Percentiles rank a stretch among this genome's conserved stretches.
These are phyloP conservation scores for Forbesichthys papilliferus DNA, from an alignment of 2,113 vertebrate genomes.

Conservation along the genomic window DNA sequence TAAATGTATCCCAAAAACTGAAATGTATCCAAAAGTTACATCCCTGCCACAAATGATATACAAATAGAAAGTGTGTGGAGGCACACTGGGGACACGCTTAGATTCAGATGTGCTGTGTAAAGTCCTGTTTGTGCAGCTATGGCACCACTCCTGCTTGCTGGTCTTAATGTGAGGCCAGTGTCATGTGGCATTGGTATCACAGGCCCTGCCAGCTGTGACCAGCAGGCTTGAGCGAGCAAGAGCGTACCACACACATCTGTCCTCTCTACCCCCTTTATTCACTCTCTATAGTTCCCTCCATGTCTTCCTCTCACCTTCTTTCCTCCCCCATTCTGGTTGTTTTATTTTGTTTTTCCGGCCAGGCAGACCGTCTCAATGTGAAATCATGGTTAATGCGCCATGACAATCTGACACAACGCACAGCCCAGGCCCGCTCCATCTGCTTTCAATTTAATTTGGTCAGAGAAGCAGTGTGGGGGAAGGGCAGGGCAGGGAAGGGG, in stretches of 20 bases:
- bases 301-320: neutral
- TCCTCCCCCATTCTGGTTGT: neutral
- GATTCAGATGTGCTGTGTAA: slow-evolving; percentile 52
- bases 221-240: slow-evolving; percentile 68
- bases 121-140: slow-evolving; percentile 59
- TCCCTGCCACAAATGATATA: neutral
- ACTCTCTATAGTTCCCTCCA: neutral
- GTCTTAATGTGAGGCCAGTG: slow-evolving; percentile 38
- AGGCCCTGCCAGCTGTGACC: slow-evolving; percentile 71
- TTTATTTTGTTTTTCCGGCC: slow-evolving; percentile 28
- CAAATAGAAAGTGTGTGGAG: neutral
- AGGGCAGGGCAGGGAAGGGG: slow-evolving; percentile 26
- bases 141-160: slow-evolving; percentile 50
- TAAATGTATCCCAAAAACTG: too few relatives aligned
- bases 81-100: slow-evolving; percentile 34
- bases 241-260: slow-evolving; percentile 42
- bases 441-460: slow-evolving; percentile 83
- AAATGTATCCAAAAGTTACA: too few relatives aligned
- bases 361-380: slow-evolving; percentile 61
- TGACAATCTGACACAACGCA: slow-evolving; percentile 72
- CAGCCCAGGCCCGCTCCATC: slow-evolving; percentile 69
- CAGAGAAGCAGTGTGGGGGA: slow-evolving; percentile 38
- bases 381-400: slow-evolving; percentile 71
- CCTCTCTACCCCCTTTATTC: slow-evolving; percentile 10
- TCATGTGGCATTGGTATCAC: slow-evolving; percentile 63